Evolutionary conservation across 92 coral and sea anemone genomes (phyloP).

Genomic region (Pocillopora grandis): DNA sequence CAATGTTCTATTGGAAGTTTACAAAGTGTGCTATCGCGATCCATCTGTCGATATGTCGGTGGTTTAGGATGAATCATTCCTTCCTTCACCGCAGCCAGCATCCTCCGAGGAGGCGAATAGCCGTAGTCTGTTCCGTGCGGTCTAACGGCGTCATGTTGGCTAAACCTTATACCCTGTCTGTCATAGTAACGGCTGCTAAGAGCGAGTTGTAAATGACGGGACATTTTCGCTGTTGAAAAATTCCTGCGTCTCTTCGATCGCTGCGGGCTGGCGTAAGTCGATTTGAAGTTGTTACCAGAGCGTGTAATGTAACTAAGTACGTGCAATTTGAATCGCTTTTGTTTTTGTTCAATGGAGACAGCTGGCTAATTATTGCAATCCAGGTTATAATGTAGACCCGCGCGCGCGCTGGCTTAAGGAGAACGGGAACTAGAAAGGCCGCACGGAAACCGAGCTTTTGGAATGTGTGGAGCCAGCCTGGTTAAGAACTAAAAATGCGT

Average conservation of each 20-base stretch:
- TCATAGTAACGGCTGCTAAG: slow-evolving; percentile 88
- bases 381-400: not conserved
- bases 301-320: slow-evolving; percentile 26
- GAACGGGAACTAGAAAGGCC: slow-evolving; percentile 24
- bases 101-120: slow-evolving; percentile 83
- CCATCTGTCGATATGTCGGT: slow-evolving; percentile 88
- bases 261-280: not conserved
- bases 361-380: not conserved
- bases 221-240: slow-evolving; percentile 42
- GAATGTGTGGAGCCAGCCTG: too few relatives aligned
- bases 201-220: slow-evolving; percentile 78
- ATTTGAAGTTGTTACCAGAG: slow-evolving; percentile 17
- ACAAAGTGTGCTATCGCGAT: slow-evolving; percentile 79
- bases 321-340: not conserved
- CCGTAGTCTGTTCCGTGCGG: slow-evolving; percentile 98
- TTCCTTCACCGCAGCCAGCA: slow-evolving; percentile 95
- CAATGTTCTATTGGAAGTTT: slow-evolving; percentile 97
- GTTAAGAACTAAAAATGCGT: too few relatives aligned
- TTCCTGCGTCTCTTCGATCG: not conserved
- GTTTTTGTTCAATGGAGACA: slow-evolving; percentile 3
- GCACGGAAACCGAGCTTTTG: not conserved
- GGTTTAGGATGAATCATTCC: slow-evolving; percentile 96
- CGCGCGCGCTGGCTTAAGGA: not conserved
- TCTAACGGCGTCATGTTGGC: slow-evolving; percentile 68
- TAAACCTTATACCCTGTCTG: slow-evolving; percentile 89